Conservation (phyloP, 2,113 vertebrate genomes). For the Verasper variegatus region DNA sequence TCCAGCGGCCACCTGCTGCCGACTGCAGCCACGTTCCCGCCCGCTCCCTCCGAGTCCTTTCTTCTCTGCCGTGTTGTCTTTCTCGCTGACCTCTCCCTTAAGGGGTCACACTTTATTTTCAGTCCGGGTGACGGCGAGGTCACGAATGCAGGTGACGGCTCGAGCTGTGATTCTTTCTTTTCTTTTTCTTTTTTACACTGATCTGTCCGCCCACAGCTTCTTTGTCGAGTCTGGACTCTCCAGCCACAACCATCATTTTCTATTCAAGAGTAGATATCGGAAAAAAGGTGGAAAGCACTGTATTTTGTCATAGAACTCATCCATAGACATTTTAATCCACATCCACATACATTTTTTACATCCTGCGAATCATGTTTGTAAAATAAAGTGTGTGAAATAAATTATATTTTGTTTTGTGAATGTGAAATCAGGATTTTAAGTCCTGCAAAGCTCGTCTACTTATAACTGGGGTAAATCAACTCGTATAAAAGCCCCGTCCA, state of each 20-base stretch:
- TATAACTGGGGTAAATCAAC: too few relatives aligned
- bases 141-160: constrained; percentile 3
- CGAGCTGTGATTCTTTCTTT: constrained; percentile 26
- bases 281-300: background rate
- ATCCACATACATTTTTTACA: too few relatives aligned
- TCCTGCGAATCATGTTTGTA: too few relatives aligned
- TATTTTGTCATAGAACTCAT: too few relatives aligned
- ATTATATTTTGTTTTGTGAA: too few relatives aligned
- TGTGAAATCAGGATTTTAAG: too few relatives aligned
- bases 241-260: background rate
- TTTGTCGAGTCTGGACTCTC: constrained; percentile 14
- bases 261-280: constrained; percentile 7
- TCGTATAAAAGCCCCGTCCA: too few relatives aligned
- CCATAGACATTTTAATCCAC: too few relatives aligned
- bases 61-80: constrained; percentile 47
- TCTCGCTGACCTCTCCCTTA: constrained; percentile 55
- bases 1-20: constrained; percentile 22
- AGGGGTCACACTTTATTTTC: constrained; percentile 49
- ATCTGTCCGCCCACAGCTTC: constrained; percentile 21
- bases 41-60: constrained; percentile 28
- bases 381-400: too few relatives aligned
- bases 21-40: constrained; percentile 27
- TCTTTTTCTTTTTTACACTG: background rate
- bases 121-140: constrained; percentile 26
- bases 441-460: too few relatives aligned